phyloP scores from a whole-genome alignment of 2,888 invertebrate genomes.

The Andrena chrysosceles region DNA sequence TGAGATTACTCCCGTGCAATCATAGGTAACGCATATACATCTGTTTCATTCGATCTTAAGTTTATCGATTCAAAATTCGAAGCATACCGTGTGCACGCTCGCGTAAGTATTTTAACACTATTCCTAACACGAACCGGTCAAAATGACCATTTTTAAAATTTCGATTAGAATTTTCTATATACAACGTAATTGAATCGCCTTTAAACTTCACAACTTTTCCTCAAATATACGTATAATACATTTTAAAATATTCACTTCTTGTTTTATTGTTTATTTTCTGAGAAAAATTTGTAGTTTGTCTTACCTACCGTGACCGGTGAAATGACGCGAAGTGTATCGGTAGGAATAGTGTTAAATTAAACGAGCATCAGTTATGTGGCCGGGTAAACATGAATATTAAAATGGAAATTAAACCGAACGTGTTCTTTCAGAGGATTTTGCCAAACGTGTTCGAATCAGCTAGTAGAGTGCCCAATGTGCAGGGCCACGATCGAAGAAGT shows the following conservation, averaged over 20 bases:
- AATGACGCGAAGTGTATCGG: no score
- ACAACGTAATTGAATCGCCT: no score
- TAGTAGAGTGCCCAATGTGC: conserved; percentile 95
- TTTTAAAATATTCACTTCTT: no score
- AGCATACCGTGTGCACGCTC: neutral
- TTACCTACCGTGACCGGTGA: no score
- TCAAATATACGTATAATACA: no score
- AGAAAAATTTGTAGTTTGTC: no score
- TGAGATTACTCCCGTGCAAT: conserved; percentile 92
- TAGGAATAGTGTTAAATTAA: neutral
- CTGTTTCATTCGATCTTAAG: neutral
- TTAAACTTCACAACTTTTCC: no score
- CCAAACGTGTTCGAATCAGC: conserved; percentile 90
- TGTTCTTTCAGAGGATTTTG: conserved; percentile 91
- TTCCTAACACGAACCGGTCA: no score
- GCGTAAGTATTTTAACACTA: no score
- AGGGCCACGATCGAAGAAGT: conserved; percentile 88
- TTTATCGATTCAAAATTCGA: neutral
- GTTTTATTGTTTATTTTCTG: no score
- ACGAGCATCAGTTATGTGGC: neutral
- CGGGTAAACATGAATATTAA: neutral
- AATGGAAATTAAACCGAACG: conserved; percentile 31
- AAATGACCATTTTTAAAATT: no score
- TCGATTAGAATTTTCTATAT: no score
- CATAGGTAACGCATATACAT: conserved; percentile 88